Evolutionary conservation across 2,888 invertebrate genomes (phyloP), one percentile per base, ranked within the genome.

Genomic region (Pristionchus mayeri): DNA sequence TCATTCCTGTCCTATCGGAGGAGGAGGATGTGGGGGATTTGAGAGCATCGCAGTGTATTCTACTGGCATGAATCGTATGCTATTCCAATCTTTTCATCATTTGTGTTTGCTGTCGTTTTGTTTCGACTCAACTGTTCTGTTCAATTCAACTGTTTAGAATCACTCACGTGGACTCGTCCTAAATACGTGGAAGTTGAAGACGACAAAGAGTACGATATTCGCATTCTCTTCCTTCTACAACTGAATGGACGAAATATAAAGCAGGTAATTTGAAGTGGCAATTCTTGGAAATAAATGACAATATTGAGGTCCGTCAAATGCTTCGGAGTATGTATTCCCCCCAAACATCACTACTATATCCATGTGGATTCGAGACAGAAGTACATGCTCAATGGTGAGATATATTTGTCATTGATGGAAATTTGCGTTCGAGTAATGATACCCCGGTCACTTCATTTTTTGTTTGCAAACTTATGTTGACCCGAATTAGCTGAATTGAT

Each of bases 241-340:
- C 94, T 99, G 84, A 98, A 98, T 94, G 98, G 99, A 21, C 95
- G 99, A 91, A 97, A 97, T 84, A 94, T 97, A 88, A 95, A 98
- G 88, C 92, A 92, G 89, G 96, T 98, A 44, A 44, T 44, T 44
- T 44, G 7, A 6, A 6, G 7, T 44, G 13, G 44, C 13, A 13
- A 44, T 44, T 44, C 13, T 44, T 13, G 13, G 6, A 13, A 44
- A 44, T 44, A 6, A 44, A 13, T 13, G 44, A 44, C 13, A 9
- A 44, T 44, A 9, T 44, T 13, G 7, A 91, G 89, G 96, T 98
- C 63, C 95, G 95, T 93, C 95, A 99, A 90, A 95, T 99, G 89
- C 95, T 99, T 86, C 96, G 96, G 94, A 95, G 96, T 87, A 95
- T 98, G 48, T 98, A 97, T 94, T 95, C 96, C 93, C n/a, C 95